Base-by-base conservation (phyloP, 92 coral and sea anemone species). In the Montipora capitata region DNA sequence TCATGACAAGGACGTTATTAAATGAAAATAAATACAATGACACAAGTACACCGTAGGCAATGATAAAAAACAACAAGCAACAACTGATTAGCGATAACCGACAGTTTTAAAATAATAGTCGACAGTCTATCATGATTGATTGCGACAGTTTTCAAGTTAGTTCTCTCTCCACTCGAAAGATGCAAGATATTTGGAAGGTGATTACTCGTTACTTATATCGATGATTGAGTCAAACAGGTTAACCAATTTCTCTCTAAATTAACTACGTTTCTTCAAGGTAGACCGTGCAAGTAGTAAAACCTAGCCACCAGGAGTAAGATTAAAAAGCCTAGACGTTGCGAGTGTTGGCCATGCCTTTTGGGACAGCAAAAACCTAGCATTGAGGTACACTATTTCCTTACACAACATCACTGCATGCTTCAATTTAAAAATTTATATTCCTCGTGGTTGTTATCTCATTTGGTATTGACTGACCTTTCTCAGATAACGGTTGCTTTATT, bases 121-220 rank as follows among this genome's bases (percentile, higher is more conserved):
- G 13, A 42, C 11, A 78, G 44, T 62, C 16, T 59, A 52, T 5
- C 16, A 40, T 62, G 71, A 78, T 62, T 61, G 6, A 62, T 58
- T 78, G 35, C 5, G 51, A 40, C 41, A 56, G 41, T 7, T 27
- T 27, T 27, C 35, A 27, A 27, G 35, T 27, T 27, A 27, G 35
- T 27, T 38, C 56, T 27, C 2, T 20, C 42, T 62, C 61, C 5
- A 27, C 59, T 39, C 74, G 70, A 77, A 7, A 73, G 16, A n/a
- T 44, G 17, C 15, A 56, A 27, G 63, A 14, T 18, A 65, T 18
- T 45, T 44, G 18, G 5, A 43, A 41, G 58, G 76, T 35, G 54
- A 71, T 14, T 41, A 42, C 44, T 43, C 57, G 7, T 71, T 71
- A 43, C 27, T 70, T 40, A 70, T 70, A 43, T 71, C 76, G 13